Conservation (phyloP, 2,113 vertebrate genomes). For the Myxocyprinus asiaticus region DNA sequence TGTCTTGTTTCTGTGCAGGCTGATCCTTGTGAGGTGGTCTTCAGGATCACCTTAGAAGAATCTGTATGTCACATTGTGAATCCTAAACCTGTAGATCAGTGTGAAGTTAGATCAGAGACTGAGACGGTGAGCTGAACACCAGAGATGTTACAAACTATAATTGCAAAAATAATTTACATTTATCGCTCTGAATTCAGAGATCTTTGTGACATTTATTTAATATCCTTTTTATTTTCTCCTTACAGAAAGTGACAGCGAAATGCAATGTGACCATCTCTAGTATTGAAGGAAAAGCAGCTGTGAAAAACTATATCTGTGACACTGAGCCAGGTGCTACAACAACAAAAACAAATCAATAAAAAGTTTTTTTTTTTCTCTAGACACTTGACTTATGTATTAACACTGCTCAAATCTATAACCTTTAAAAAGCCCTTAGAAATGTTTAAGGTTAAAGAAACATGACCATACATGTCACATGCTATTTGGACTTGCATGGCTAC, state of each 20-base stretch:
- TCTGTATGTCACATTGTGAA: conserved; percentile 57
- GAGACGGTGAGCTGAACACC: conserved; percentile 44
- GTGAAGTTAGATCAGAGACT: accelerated
- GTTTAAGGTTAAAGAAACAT: too few relatives aligned
- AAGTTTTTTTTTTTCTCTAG: not conserved
- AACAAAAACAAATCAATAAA: not conserved
- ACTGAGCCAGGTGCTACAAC: conserved; percentile 51
- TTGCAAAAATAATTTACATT: not conserved
- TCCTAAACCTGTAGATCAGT: conserved; percentile 61
- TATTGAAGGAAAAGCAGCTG: not conserved
- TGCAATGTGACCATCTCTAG: conserved; percentile 58
- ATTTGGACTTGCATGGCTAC: too few relatives aligned
- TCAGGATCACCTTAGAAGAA: conserved; percentile 60
- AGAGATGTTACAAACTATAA: too few relatives aligned
- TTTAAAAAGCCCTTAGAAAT: too few relatives aligned
- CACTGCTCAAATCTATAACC: too few relatives aligned
- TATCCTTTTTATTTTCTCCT: conserved; percentile 16
- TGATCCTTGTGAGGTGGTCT: conserved; percentile 38
- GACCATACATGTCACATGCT: too few relatives aligned
- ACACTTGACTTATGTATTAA: not conserved
- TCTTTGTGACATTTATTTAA: not conserved
- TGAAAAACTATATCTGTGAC: conserved; percentile 45
- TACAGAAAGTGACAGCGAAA: conserved; percentile 57
- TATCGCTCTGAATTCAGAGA: not conserved
- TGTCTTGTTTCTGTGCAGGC: conserved; percentile 36